These are phyloP conservation scores for Electrona antarctica DNA, from an alignment of 2,113 vertebrate species.

Conservation along the genomic window DNA sequence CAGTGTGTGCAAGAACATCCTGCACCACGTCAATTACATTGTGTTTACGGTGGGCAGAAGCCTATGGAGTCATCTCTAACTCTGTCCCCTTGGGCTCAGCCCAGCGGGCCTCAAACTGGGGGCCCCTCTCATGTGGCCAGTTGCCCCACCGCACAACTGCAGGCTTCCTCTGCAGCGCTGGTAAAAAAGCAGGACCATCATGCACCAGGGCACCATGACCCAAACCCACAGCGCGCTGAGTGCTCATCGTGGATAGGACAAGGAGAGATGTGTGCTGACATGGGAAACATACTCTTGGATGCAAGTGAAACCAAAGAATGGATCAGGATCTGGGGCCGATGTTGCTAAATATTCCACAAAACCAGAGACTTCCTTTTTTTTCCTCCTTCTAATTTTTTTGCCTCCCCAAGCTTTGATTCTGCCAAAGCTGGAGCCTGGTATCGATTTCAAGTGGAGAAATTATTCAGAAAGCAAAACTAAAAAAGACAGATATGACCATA, in stretches of 20 bases:
- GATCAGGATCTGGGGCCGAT: slow-evolving; percentile 50
- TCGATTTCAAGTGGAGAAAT: slow-evolving; percentile 45
- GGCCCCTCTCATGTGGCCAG: slow-evolving; percentile 44
- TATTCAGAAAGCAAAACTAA: slow-evolving; percentile 35
- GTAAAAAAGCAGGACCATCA: slow-evolving; percentile 60
- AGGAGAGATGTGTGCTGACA: slow-evolving; percentile 56
- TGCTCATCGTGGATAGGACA: slow-evolving; percentile 35
- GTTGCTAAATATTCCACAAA: slow-evolving; percentile 70
- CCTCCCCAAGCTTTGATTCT: slow-evolving; percentile 32
- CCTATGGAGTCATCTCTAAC: slow-evolving; percentile 59
- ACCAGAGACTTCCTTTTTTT: slow-evolving; percentile 52
- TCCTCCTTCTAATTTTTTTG: slow-evolving; percentile 6
- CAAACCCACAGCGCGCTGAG: slow-evolving; percentile 58
- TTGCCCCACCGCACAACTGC: slow-evolving; percentile 45
- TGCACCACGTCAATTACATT: slow-evolving; percentile 59
- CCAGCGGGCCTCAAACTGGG: slow-evolving; percentile 22
- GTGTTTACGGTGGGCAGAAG: slow-evolving; percentile 54
- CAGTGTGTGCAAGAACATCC: slow-evolving; percentile 53
- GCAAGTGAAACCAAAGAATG: slow-evolving; percentile 59
- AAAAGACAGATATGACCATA: slow-evolving; percentile 23
- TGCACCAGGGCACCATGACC: slow-evolving; percentile 43
- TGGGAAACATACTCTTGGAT: slow-evolving; percentile 64
- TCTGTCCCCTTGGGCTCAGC: slow-evolving; percentile 33
- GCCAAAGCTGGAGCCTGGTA: slow-evolving; percentile 45
- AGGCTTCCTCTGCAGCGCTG: slow-evolving; percentile 42